Conservation (phyloP, 1,140 invertebrate genomes). For the Venustaconcha ellipsiformis region DNA sequence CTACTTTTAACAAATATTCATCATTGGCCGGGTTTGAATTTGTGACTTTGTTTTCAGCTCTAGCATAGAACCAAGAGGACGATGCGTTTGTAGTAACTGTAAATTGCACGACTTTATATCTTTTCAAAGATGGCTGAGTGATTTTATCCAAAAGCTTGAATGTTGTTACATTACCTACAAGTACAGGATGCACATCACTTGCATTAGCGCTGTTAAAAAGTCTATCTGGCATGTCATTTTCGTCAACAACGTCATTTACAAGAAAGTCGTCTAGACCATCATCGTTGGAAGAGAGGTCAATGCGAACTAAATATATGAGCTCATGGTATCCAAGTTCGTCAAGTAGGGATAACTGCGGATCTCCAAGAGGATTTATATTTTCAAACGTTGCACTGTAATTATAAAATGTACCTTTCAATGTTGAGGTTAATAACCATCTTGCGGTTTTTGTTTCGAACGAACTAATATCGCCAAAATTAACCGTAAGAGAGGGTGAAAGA, state of each 20-base stretch:
- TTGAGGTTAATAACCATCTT: slow-evolving; percentile 43
- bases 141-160: neutral
- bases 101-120: slow-evolving; percentile 8
- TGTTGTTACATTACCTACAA: slow-evolving; percentile 8
- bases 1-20: slow-evolving; percentile 6
- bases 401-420: slow-evolving; percentile 41
- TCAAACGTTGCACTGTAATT: slow-evolving; percentile 50
- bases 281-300: slow-evolving; percentile 27
- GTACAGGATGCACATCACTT: slow-evolving; percentile 16
- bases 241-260: slow-evolving; percentile 33
- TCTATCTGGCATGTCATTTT: slow-evolving; percentile 34
- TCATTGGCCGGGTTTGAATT: neutral
- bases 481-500: slow-evolving; percentile 34
- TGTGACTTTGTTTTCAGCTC: slow-evolving; percentile 30
- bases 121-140: neutral
- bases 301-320: slow-evolving; percentile 39
- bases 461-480: slow-evolving; percentile 45
- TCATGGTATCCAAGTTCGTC: slow-evolving; percentile 41
- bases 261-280: slow-evolving; percentile 45
- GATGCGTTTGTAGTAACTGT: neutral
- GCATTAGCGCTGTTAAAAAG: slow-evolving; percentile 42
- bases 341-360: slow-evolving; percentile 47
- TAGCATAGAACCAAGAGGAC: slow-evolving; percentile 22
- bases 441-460: slow-evolving; percentile 42
- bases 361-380: slow-evolving; percentile 49